phyloP scores from a whole-genome alignment of 2,113 vertebrate genomes.

The Mirounga angustirostris region DNA sequence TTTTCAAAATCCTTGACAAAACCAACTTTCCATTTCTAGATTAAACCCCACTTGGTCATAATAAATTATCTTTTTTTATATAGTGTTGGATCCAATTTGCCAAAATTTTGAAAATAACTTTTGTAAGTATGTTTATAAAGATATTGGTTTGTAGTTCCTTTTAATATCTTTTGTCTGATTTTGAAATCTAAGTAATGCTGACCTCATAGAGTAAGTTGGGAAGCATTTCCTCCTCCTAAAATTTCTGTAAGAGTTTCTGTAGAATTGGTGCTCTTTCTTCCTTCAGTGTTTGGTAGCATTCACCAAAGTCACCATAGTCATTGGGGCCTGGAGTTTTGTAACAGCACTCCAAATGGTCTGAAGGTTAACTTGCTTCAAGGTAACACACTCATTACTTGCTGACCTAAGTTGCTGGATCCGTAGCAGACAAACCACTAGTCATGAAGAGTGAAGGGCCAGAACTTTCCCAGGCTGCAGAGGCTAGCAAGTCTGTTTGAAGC shows the following conservation, averaged over 20 bases:
- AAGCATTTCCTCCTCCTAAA: not conserved
- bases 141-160: not conserved
- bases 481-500: not conserved
- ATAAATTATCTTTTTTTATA: not conserved
- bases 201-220: not conserved
- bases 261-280: not conserved
- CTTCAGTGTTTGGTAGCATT: not conserved
- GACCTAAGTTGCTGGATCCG: not conserved
- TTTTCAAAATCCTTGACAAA: not conserved
- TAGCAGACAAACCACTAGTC: not conserved
- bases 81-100: not conserved
- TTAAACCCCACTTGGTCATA: not conserved
- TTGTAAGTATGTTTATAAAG: not conserved
- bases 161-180: not conserved
- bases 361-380: not conserved
- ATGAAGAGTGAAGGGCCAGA: not conserved
- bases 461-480: not conserved
- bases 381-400: not conserved
- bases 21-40: not conserved
- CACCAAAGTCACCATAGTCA: not conserved
- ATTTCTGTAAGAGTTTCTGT: not conserved
- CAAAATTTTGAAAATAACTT: not conserved
- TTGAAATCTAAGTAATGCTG: not conserved
- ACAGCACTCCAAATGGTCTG: not conserved
- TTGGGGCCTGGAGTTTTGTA: not conserved